These are phyloP conservation scores for Mormyrops boulengeri DNA, from an alignment of 2,797 vertebrate genomes.

Conservation along the genomic window DNA sequence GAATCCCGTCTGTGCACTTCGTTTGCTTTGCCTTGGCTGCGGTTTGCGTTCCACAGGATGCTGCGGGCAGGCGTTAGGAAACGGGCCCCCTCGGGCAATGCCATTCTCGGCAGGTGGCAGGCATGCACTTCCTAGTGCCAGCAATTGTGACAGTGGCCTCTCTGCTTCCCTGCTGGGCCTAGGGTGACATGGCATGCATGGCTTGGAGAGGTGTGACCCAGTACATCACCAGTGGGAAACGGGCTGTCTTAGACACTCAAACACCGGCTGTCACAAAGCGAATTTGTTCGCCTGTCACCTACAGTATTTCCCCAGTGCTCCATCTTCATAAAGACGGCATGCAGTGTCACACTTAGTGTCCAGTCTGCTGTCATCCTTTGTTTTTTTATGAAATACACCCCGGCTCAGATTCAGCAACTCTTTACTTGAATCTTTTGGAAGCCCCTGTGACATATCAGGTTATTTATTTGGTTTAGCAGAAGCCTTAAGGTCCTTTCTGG, in stretches of 20 bases:
- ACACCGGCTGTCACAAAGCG: not conserved
- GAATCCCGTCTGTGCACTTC: not conserved
- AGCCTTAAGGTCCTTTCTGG: not conserved
- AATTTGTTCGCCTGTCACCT: not conserved
- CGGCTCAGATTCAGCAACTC: not conserved
- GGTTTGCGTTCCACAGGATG: not conserved
- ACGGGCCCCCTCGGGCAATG: not conserved
- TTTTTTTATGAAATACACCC: not conserved
- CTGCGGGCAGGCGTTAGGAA: not conserved
- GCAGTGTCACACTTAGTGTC: not conserved
- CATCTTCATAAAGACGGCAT: not conserved
- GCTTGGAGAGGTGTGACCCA: not conserved
- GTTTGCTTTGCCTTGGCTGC: not conserved
- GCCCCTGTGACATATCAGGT: not conserved
- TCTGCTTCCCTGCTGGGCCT: not conserved
- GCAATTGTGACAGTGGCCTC: not conserved
- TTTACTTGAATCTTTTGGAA: not conserved
- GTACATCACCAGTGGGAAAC: not conserved
- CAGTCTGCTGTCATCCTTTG: not conserved
- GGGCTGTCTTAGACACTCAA: not conserved
- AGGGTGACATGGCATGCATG: not conserved
- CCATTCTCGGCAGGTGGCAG: not conserved
- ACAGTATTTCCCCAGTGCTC: not conserved
- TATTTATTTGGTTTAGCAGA: not conserved
- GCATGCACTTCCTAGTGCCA: not conserved